Evolutionary conservation across 2,797 vertebrate genomes (phyloP), one percentile per base, ranked within the genome.

Genomic region (Chanos chanos): DNA sequence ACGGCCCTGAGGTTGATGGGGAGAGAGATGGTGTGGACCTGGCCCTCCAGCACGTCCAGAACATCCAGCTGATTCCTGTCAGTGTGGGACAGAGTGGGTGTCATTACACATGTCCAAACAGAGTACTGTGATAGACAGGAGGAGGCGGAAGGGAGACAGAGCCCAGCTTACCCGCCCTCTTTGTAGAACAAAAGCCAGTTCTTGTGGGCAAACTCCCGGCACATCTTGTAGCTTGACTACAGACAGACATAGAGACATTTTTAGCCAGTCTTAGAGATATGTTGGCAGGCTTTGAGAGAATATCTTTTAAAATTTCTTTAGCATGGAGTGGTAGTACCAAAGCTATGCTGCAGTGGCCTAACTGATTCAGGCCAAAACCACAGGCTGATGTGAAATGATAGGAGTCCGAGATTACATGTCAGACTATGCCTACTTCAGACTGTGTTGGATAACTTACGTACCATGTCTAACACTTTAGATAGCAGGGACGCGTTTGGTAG

Each of bases 131-230:
- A 24, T 4, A 9, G 31, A 28, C 10, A 13, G 21, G 48, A 43
- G 9, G 4, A 49, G 30, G 18, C 45, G 4, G 24, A 1, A 7
- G 1, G 25, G 31, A 5, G 7, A 40, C 21, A 34, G 4, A 34
- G 3, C 22, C 16, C 4, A 40, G 49, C 92, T 89, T 64, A 99
- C 97, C 94, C 91, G 4, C 87, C 71, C 79, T 95, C 90, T 82
- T 90, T 93, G 81, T 92, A 98, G 86, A 99, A 96, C 27, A 97
- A 89, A 41, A 99, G 87, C 95, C 96, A 99, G 83, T 98, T 99
- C 79, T 97, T 95, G 64, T 96, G 91, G 22, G 94, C 84, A 81
- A 99, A 99, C 72, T 98, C 94, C 9, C 83, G 85, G 80, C 95
- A 97, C 94, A 98, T 98, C 89, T 91, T 97, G 66, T 92, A 82